phyloP scores from a whole-genome alignment of 1,140 invertebrate genomes.

The Cydia splendana region DNA sequence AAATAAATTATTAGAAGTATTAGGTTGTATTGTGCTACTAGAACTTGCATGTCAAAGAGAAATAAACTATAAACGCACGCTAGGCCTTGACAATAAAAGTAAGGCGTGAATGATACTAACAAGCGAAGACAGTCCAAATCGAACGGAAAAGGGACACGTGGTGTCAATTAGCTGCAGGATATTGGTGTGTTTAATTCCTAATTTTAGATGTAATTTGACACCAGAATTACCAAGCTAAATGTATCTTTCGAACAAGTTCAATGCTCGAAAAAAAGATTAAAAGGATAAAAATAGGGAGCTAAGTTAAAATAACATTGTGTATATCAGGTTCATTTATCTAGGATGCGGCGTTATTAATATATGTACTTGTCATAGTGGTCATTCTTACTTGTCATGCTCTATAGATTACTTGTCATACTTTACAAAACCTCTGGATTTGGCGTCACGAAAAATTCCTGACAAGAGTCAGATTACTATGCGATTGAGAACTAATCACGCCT shows the following conservation, averaged over 20 bases:
- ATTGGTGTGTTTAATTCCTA: background rate
- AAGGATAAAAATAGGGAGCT: no score
- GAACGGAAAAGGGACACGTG: slow-evolving; percentile 50
- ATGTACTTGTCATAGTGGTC: no score
- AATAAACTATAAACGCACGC: background rate
- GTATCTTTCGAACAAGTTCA: no score
- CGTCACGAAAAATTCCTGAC: no score
- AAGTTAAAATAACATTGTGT: no score
- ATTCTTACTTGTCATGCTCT: no score
- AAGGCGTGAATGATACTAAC: slow-evolving; percentile 1
- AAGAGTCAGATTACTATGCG: background rate
- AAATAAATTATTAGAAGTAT: no score
- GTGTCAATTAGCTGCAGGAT: slow-evolving; percentile 40
- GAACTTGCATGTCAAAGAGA: background rate
- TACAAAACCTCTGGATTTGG: no score
- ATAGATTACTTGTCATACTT: no score
- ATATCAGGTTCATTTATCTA: no score
- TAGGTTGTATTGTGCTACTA: background rate
- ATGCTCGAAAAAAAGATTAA: no score
- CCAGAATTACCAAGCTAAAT: background rate
- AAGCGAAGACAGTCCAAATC: slow-evolving; percentile 37
- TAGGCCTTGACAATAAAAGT: background rate
- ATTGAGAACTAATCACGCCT: background rate
- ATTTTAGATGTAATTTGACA: background rate
- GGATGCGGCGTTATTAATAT: no score